phyloP scores from a whole-genome alignment of 2,888 invertebrate genomes.

The Zygaena filipendulae region DNA sequence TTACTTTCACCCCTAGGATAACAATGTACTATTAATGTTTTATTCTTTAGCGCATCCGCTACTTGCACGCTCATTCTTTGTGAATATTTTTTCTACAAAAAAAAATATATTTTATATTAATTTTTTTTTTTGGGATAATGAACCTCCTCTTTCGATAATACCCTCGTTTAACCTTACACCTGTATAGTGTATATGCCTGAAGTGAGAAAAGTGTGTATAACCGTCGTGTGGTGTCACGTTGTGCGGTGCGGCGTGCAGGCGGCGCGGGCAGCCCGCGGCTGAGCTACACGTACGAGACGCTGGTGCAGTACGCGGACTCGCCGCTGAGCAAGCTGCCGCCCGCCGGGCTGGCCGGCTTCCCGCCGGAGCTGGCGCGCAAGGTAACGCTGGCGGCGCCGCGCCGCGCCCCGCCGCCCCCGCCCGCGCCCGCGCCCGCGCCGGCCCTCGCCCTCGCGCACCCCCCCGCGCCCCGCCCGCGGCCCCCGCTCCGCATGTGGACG shows the following conservation, averaged over 20 bases:
- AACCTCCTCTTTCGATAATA: too few relatives aligned
- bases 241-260: slow-evolving; percentile 24
- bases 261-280: slow-evolving; percentile 41
- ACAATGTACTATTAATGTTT: too few relatives aligned
- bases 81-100: too few relatives aligned
- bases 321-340: slow-evolving; percentile 66
- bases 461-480: slow-evolving; percentile 24
- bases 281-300: slow-evolving; percentile 62
- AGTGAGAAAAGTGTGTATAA: too few relatives aligned
- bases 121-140: too few relatives aligned
- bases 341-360: slow-evolving; percentile 53
- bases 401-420: slow-evolving; percentile 21
- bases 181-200: too few relatives aligned
- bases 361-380: slow-evolving; percentile 64
- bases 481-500: slow-evolving; percentile 28
- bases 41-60: too few relatives aligned
- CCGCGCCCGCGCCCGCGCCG: slow-evolving; percentile 18
- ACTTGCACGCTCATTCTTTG: too few relatives aligned
- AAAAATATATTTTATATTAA: too few relatives aligned
- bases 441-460: slow-evolving; percentile 13
- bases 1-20: too few relatives aligned
- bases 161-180: too few relatives aligned
- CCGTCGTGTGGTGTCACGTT: not conserved
- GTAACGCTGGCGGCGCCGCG: slow-evolving; percentile 38
- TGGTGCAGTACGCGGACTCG: slow-evolving; percentile 65